A percentile compares a stretch with the other conserved stretches of the same genome.
These are phyloP conservation scores for Lagria hirta DNA, from an alignment of 2,888 invertebrate genomes.

Conservation along the genomic window DNA sequence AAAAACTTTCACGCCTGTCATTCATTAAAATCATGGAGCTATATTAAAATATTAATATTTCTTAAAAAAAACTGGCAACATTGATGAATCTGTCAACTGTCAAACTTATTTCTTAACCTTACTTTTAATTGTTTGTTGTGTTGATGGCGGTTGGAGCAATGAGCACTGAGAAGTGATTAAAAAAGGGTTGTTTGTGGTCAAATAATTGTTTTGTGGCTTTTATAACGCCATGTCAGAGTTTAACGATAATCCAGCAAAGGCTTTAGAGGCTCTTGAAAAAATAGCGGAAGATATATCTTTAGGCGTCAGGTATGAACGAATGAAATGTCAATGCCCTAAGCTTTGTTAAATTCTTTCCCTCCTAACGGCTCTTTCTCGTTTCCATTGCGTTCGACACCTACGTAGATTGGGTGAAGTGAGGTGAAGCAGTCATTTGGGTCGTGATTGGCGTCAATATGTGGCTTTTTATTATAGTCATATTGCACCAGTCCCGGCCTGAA, in stretches of 20 bases:
- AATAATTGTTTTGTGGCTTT: slow-evolving; percentile 3
- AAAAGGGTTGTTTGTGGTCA: no score
- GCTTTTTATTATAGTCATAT: slow-evolving; percentile 52
- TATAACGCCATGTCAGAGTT: slow-evolving; percentile 1
- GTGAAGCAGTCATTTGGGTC: slow-evolving; percentile 44
- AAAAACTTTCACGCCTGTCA: no score
- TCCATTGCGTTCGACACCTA: slow-evolving; percentile 37
- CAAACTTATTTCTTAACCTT: no score
- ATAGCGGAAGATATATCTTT: slow-evolving; percentile 38
- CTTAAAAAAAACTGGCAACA: no score
- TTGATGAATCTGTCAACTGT: no score
- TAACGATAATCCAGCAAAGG: slow-evolving; percentile 20
- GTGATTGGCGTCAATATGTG: slow-evolving; percentile 55
- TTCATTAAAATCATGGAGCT: no score
- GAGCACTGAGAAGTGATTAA: no score
- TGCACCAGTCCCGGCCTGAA: slow-evolving; percentile 59
- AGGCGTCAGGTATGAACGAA: slow-evolving; percentile 45
- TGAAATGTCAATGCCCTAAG: slow-evolving; percentile 47
- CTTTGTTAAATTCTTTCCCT: slow-evolving; percentile 45
- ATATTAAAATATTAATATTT: no score
- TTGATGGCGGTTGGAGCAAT: no score
- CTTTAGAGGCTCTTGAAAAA: slow-evolving; percentile 28
- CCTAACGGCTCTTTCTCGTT: slow-evolving; percentile 40
- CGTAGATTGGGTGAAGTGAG: slow-evolving; percentile 13
- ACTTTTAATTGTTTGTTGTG: no score